These are phyloP conservation scores for Atta colombica DNA, from an alignment of 1,140 invertebrate species.

Conservation along the genomic window DNA sequence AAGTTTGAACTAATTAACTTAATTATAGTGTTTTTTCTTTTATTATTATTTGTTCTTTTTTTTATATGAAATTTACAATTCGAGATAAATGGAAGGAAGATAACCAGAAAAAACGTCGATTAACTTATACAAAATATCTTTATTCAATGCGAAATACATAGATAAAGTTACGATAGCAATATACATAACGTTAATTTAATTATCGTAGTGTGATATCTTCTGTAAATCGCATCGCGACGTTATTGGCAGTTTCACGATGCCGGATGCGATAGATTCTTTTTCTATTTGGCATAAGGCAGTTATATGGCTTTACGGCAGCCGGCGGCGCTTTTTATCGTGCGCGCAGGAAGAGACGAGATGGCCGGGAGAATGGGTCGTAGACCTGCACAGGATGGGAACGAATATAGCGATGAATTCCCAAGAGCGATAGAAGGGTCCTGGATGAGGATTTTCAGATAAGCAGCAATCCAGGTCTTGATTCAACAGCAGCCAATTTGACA, in stretches of 20 bases:
- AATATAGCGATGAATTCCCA: conserved; percentile 2
- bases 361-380: background rate
- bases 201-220: conserved; percentile 24
- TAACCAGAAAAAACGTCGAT: background rate
- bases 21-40: background rate
- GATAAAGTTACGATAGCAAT: conserved; percentile 65
- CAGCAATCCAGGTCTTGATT: background rate
- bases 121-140: conserved; percentile 70
- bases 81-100: background rate
- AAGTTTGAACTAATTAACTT: background rate
- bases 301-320: conserved; percentile 45
- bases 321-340: conserved; percentile 50
- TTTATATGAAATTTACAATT: background rate
- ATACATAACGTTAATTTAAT: conserved; percentile 69
- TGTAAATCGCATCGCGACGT: conserved; percentile 26
- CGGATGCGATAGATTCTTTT: conserved; percentile 23
- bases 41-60: conserved; percentile 1
- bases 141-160: conserved; percentile 70
- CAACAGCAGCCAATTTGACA: background rate
- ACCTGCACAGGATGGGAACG: background rate
- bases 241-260: conserved; percentile 65
- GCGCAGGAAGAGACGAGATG: conserved; percentile 35
- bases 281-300: conserved; percentile 72
- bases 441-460: conserved; percentile 39
- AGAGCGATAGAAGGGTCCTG: background rate